Conservation (phyloP, 2,113 vertebrate species). For the Plotosus lineatus region DNA sequence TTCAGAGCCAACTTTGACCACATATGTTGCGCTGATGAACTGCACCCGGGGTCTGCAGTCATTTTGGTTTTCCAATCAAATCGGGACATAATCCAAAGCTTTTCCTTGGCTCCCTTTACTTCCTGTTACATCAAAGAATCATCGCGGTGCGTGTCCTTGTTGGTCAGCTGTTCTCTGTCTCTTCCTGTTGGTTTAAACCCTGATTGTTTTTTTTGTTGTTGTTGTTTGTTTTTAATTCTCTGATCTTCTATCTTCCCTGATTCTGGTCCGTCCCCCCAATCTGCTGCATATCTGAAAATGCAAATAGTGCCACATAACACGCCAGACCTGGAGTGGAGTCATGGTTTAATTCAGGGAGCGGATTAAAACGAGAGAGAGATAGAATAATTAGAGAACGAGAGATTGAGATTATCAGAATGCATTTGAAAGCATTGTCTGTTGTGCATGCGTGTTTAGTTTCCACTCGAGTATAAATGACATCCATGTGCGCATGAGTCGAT, state of each 20-base stretch:
- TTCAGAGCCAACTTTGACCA: constrained; percentile 55
- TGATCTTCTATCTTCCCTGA: constrained; percentile 21
- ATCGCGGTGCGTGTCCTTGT: constrained; percentile 39
- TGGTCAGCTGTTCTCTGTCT: constrained; percentile 40
- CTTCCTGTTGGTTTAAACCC: constrained; percentile 22
- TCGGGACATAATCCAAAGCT: constrained; percentile 28
- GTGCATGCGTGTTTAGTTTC: constrained; percentile 61
- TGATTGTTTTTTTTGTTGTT: constrained; percentile 1
- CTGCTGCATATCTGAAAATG: constrained; percentile 62
- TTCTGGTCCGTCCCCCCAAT: constrained; percentile 54
- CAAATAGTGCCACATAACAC: constrained; percentile 44
- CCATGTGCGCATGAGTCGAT: constrained; percentile 43
- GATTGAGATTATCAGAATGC: constrained; percentile 17
- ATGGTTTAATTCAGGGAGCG: constrained; percentile 45
- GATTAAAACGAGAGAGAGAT: constrained; percentile 45
- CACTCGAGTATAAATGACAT: constrained; percentile 49
- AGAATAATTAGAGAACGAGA: constrained; percentile 22
- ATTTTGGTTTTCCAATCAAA: constrained; percentile 37
- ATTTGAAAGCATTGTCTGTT: constrained; percentile 29
- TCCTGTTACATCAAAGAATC: constrained; percentile 25
- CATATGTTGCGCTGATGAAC: constrained; percentile 62
- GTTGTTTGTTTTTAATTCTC: constrained; percentile 9
- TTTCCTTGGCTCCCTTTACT: neutral
- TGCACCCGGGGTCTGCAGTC: constrained; percentile 57
- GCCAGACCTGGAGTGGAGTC: constrained; percentile 49